phyloP scores from a whole-genome alignment of 2,797 vertebrate species.

The Anguilla megastoma region DNA sequence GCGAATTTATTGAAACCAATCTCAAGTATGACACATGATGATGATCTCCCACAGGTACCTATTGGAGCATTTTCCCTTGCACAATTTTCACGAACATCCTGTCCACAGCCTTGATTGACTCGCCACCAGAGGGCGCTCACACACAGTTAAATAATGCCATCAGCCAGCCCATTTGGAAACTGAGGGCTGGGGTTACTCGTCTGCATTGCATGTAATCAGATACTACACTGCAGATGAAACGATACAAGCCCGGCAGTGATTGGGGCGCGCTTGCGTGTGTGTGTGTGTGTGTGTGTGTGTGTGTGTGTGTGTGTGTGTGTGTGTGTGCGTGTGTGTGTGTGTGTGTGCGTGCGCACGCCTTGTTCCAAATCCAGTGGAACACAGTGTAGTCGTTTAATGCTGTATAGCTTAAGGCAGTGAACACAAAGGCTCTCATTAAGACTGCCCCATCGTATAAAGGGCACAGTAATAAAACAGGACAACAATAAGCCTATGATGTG shows the following conservation, averaged over 20 bases:
- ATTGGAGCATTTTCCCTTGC: neutral
- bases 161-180: too few relatives aligned
- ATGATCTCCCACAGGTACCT: neutral
- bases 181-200: slow-evolving; percentile 49
- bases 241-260: slow-evolving; percentile 50
- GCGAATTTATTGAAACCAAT: too few relatives aligned
- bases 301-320: neutral
- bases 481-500: neutral
- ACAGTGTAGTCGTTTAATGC: neutral
- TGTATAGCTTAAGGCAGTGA: neutral
- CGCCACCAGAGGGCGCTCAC: slow-evolving; percentile 59
- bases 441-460: neutral
- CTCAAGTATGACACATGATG: too few relatives aligned
- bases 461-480: neutral
- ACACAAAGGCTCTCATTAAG: neutral
- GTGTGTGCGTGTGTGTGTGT: neutral
- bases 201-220: slow-evolving; percentile 74
- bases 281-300: neutral
- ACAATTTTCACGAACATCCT: neutral
- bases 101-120: neutral
- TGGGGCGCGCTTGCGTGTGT: too few relatives aligned
- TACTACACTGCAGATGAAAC: slow-evolving; percentile 76
- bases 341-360: neutral
- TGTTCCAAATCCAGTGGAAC: neutral
- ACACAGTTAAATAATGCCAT: slow-evolving; percentile 32